A percentile compares a stretch with the other conserved stretches of the same genome.
Evolutionary conservation across 2,888 invertebrate genomes (phyloP).

Genomic region (Hermaeophaga mercurialis): DNA sequence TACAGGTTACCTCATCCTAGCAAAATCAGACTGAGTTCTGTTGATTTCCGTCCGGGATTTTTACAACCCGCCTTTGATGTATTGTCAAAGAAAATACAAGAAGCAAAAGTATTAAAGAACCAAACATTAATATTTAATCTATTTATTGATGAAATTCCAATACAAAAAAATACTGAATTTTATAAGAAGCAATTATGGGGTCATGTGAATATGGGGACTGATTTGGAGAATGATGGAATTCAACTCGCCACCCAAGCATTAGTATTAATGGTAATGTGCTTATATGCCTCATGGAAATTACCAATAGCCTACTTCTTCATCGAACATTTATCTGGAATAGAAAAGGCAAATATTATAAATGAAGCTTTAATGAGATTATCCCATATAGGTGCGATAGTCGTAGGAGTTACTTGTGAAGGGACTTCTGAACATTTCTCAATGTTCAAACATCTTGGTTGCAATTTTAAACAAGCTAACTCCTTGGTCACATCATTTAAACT

Average conservation of each 20-base stretch:
- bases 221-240: slow-evolving; percentile 27
- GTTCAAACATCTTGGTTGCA: slow-evolving; percentile 19
- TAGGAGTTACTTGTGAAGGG: slow-evolving; percentile 36
- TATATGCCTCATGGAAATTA: slow-evolving; percentile 36
- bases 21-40: slow-evolving; percentile 21
- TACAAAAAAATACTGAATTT: slow-evolving; percentile 38
- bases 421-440: slow-evolving; percentile 26
- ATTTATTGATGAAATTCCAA: slow-evolving; percentile 37
- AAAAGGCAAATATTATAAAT: slow-evolving; percentile 33
- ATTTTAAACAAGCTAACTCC: background rate
- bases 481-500: background rate
- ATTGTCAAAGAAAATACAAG: slow-evolving; percentile 20
- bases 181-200: slow-evolving; percentile 31
- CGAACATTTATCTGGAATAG: slow-evolving; percentile 29
- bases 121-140: slow-evolving; percentile 31
- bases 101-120: too few relatives aligned
- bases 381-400: slow-evolving; percentile 23
- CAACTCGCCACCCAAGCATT: slow-evolving; percentile 37
- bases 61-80: slow-evolving; percentile 11
- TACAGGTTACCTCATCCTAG: slow-evolving; percentile 19
- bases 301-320: slow-evolving; percentile 40
- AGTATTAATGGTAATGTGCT: slow-evolving; percentile 36
- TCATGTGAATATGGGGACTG: slow-evolving; percentile 32
- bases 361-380: slow-evolving; percentile 26
- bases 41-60: too few relatives aligned